Conservation (phyloP, 2,888 invertebrate genomes). For the Chloroclystis v-ata region DNA sequence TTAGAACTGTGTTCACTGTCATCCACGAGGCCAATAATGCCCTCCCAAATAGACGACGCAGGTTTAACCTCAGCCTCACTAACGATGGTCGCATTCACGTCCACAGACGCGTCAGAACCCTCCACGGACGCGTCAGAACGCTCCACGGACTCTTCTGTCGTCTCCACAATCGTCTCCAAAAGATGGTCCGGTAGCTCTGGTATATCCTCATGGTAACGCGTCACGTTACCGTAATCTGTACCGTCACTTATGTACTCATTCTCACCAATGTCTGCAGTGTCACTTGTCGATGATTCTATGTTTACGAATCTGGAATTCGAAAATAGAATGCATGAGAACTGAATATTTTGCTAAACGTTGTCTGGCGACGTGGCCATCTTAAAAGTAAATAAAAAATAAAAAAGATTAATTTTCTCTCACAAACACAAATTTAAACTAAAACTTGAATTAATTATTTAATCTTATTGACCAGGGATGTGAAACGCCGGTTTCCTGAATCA, state of each 20-base stretch:
- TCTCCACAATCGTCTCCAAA: too few relatives aligned
- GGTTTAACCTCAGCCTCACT: conserved; percentile 52
- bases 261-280: conserved; percentile 79
- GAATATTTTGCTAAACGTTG: too few relatives aligned
- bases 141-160: conserved; percentile 54
- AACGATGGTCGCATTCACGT: conserved; percentile 66
- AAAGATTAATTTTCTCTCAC: too few relatives aligned
- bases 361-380: too few relatives aligned
- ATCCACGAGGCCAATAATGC: conserved; percentile 64
- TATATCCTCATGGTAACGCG: conserved; percentile 49
- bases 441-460: too few relatives aligned
- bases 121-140: conserved; percentile 44
- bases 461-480: too few relatives aligned
- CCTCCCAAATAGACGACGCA: conserved; percentile 63
- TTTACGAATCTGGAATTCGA: conserved; percentile 76
- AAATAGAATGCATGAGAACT: too few relatives aligned
- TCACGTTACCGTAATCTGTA: conserved; percentile 68
- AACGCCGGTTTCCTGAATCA: too few relatives aligned
- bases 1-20: conserved; percentile 58
- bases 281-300: conserved; percentile 83
- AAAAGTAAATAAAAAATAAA: too few relatives aligned
- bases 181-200: conserved; percentile 43
- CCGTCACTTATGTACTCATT: conserved; percentile 69
- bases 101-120: conserved; percentile 34
- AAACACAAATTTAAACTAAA: too few relatives aligned